These are phyloP conservation scores for Agrochola lota DNA, from an alignment of 2,888 invertebrate genomes.

Conservation along the genomic window DNA sequence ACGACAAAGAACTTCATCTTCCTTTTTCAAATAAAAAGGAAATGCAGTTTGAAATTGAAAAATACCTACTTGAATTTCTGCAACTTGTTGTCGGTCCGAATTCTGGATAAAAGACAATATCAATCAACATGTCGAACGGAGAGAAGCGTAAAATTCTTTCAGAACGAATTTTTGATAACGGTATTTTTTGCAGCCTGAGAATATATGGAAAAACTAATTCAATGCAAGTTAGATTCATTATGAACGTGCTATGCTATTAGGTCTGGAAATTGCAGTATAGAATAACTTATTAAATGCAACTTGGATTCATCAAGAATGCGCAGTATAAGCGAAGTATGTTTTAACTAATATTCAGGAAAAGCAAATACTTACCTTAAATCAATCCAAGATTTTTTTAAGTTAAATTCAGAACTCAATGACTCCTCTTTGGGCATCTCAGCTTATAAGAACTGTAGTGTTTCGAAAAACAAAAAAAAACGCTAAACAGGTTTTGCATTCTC, in stretches of 20 bases:
- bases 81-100: neutral
- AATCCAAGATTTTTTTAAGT: neutral
- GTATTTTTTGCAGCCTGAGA: neutral
- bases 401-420: neutral
- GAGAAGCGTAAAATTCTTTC: neutral
- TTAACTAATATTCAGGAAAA: neutral
- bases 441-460: neutral
- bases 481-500: neutral
- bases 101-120: no score
- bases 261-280: neutral
- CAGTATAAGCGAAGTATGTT: neutral
- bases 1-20: neutral
- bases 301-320: neutral
- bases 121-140: no score
- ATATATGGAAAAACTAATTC: slow-evolving; percentile 7
- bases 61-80: neutral
- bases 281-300: neutral
- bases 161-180: neutral
- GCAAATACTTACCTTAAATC: neutral
- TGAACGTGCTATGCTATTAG: neutral
- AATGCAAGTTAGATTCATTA: neutral
- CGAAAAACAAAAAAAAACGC: neutral
- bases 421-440: neutral
- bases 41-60: slow-evolving; percentile 19
- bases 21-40: neutral